Percentiles rank a stretch among this genome's conserved stretches.
Conservation (phyloP, 1,140 invertebrate genomes). For the Heliconius hermathena region DNA sequence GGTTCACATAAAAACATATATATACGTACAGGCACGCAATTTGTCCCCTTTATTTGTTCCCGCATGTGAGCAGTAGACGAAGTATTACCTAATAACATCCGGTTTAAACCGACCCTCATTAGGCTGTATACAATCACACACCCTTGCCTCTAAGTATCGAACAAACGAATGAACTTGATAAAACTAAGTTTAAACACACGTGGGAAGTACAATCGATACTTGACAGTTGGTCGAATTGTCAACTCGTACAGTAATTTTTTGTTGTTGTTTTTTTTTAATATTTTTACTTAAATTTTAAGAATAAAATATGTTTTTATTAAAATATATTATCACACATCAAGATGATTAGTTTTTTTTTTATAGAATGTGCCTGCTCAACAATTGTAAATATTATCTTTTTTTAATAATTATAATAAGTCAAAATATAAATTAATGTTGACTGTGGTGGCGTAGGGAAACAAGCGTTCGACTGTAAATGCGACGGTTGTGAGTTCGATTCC, state of each 20-base stretch:
- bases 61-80: slow-evolving; percentile 10
- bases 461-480: no score
- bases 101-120: slow-evolving; percentile 26
- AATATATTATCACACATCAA: no score
- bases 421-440: no score
- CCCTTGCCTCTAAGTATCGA: slow-evolving; percentile 26
- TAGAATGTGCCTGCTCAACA: no score
- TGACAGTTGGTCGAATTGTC: slow-evolving; percentile 37
- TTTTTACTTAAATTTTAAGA: neutral
- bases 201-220: slow-evolving; percentile 53
- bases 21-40: slow-evolving; percentile 3
- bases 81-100: slow-evolving; percentile 30
- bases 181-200: slow-evolving; percentile 33
- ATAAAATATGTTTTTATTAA: no score
- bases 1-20: neutral
- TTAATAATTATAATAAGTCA: no score
- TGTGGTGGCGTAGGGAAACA: no score
- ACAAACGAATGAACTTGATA: slow-evolving; percentile 26
- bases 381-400: no score
- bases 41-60: slow-evolving; percentile 18
- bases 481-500: no score
- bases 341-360: no score
- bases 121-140: slow-evolving; percentile 28
- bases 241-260: neutral
- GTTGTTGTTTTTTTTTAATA: neutral